phyloP scores from a whole-genome alignment of 2,113 vertebrate genomes.

The Platycercus adscitus region DNA sequence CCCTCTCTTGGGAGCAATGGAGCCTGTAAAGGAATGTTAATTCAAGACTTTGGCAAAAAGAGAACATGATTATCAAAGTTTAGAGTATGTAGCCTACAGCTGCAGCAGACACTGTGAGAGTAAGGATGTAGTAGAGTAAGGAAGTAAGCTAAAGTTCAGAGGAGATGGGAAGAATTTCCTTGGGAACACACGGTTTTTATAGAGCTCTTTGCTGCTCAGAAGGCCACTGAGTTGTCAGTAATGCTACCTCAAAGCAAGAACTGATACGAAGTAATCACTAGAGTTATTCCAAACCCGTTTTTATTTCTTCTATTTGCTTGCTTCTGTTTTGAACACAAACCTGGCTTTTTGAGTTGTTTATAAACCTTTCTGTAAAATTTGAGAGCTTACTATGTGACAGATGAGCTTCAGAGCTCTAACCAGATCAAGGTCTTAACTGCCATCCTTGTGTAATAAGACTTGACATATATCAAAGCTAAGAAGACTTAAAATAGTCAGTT shows the following conservation, averaged over 20 bases:
- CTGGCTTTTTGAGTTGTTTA: neutral
- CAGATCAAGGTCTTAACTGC: neutral
- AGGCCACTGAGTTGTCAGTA: neutral
- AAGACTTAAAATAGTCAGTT: neutral
- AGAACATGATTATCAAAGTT: neutral
- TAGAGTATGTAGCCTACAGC: neutral
- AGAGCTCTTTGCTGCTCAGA: neutral
- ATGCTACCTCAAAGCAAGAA: neutral
- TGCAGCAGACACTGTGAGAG: neutral
- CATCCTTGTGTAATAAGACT: neutral
- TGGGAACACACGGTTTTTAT: neutral
- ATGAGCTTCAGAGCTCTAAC: neutral
- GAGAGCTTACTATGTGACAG: neutral
- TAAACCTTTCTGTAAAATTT: neutral
- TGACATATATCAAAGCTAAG: neutral
- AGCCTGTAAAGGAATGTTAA: neutral
- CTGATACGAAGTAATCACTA: neutral
- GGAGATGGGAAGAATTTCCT: neutral
- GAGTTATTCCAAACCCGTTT: neutral
- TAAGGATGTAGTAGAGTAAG: neutral
- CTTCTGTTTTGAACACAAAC: neutral
- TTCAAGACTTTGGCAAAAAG: neutral
- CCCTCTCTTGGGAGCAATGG: neutral
- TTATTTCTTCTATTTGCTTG: neutral
- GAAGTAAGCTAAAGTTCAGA: neutral